Conservation (phyloP, 1,140 invertebrate species). For the Heliconius himera region DNA sequence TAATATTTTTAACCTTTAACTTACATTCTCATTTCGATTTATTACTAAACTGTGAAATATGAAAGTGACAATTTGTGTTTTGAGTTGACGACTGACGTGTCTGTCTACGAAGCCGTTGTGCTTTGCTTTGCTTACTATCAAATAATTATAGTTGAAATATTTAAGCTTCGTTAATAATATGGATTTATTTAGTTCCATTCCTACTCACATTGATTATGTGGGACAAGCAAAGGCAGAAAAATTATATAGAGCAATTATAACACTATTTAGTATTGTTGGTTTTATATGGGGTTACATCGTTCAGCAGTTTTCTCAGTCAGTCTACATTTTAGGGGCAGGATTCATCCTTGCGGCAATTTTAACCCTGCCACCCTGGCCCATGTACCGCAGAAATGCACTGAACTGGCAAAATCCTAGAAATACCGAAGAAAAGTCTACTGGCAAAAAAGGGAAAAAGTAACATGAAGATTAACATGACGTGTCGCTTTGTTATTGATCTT, state of each 20-base stretch:
- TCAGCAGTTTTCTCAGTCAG: conserved; percentile 97
- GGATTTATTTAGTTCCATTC: conserved; percentile 77
- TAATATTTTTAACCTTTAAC: background rate
- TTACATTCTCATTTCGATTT: background rate
- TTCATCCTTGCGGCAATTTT: conserved; percentile 93
- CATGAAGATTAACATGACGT: conserved; percentile 36
- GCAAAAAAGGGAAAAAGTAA: conserved; percentile 74
- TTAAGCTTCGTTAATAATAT: conserved; percentile 49
- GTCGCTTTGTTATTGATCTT: conserved; percentile 36
- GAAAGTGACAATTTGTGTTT: background rate
- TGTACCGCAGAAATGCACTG: conserved; percentile 93
- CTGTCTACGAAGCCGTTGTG: conserved; percentile 6
- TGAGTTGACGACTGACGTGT: conserved; percentile 22
- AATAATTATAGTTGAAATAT: background rate
- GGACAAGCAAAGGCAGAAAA: conserved; percentile 95
- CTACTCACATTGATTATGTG: conserved; percentile 89
- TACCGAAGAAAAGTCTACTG: conserved; percentile 67
- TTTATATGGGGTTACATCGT: conserved; percentile 96
- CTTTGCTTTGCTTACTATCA: background rate
- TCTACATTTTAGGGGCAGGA: conserved; percentile 95
- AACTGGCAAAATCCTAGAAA: conserved; percentile 92
- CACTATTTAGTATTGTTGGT: conserved; percentile 93
- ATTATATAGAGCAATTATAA: conserved; percentile 93
- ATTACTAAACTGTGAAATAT: background rate
- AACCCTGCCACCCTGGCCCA: conserved; percentile 95